Evolutionary conservation across 1,140 invertebrate genomes (phyloP).

Genomic region (Pogonognathellus flavescens): DNA sequence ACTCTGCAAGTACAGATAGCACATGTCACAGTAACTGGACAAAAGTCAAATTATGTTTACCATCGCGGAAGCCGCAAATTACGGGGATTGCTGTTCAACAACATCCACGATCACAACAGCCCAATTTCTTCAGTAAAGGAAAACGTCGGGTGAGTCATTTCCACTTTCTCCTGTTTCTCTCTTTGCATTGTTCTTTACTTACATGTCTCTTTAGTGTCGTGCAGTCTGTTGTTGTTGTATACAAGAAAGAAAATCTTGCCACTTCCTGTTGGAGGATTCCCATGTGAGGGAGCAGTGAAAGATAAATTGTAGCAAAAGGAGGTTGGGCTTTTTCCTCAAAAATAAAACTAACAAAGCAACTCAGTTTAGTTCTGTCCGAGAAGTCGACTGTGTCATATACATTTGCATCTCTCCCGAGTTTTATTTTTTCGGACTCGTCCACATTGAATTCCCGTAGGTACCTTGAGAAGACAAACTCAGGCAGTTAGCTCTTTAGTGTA

Average conservation of each 20-base stretch:
- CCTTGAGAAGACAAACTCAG: too few species aligned
- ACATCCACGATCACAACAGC: background rate
- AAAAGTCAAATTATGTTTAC: background rate
- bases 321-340: too few species aligned
- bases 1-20: background rate
- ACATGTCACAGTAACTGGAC: background rate
- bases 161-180: too few species aligned
- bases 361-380: too few species aligned
- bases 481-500: too few species aligned
- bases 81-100: conserved; percentile 21
- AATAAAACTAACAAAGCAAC: too few species aligned
- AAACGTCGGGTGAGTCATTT: conserved; percentile 11
- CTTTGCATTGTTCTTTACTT: background rate
- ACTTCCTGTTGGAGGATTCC: background rate
- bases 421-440: too few species aligned
- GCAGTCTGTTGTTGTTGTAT: background rate
- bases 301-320: too few species aligned
- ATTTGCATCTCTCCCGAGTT: too few species aligned
- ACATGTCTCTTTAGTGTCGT: background rate
- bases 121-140: background rate
- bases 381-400: too few species aligned
- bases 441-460: too few species aligned
- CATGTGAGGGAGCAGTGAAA: background rate
- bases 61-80: background rate
- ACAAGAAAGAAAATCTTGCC: background rate